Conservation (phyloP, 2,113 vertebrate genomes). For the Sceloporus undulatus region DNA sequence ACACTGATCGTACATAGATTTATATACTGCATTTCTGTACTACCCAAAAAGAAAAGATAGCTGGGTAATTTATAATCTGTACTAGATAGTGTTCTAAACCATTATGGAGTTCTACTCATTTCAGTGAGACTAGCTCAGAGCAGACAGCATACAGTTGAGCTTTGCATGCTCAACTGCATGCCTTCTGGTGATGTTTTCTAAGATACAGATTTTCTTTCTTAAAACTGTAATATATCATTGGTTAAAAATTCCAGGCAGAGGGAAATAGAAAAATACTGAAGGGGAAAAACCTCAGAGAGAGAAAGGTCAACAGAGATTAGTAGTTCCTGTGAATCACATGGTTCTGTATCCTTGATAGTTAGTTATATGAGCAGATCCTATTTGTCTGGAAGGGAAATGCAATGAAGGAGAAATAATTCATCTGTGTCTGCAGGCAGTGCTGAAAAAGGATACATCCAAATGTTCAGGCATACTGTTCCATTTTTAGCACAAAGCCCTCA, state of each 20-base stretch:
- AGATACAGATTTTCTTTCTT: neutral
- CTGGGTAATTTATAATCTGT: neutral
- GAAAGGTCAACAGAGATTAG: constrained; percentile 1
- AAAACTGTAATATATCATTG: neutral
- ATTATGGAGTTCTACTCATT: neutral
- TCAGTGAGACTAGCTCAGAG: neutral
- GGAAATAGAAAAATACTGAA: neutral
- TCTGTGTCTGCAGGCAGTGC: neutral
- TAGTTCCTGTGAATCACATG: constrained; percentile 5
- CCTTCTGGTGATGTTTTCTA: neutral
- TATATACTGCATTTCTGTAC: neutral
- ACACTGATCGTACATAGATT: neutral
- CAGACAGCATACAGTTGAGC: neutral
- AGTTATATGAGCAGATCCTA: constrained; percentile 14
- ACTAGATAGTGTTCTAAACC: neutral
- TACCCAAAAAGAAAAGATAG: neutral
- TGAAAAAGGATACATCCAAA: constrained; percentile 19
- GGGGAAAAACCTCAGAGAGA: neutral
- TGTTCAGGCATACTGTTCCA: neutral
- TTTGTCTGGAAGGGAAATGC: neutral
- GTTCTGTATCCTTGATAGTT: constrained; percentile 19
- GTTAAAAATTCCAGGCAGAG: constrained; percentile 18
- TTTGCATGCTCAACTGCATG: neutral
- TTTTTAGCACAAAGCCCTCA: neutral
- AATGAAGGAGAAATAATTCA: neutral